Evolutionary conservation across 2,797 vertebrate genomes (phyloP).

Genomic region (Melanotaenia trifasciata): DNA sequence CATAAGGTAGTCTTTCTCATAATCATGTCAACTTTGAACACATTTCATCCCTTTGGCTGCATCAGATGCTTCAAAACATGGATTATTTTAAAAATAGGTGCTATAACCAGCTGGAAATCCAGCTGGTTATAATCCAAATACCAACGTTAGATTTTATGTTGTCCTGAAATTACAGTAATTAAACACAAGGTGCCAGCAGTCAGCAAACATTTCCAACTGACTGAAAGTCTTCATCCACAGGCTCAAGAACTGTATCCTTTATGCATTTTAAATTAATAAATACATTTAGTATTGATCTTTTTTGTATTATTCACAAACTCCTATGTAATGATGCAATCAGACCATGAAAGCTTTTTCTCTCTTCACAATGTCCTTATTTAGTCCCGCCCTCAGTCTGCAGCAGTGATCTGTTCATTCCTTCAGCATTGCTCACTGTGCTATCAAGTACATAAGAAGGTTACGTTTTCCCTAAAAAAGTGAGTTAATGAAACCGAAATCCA

Average conservation of each 20-base stretch:
- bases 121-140: neutral
- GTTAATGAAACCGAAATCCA: neutral
- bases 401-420: slow-evolving; percentile 46
- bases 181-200: neutral
- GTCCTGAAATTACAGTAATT: neutral
- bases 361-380: slow-evolving; percentile 53
- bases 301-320: slow-evolving; percentile 9
- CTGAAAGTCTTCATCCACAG: neutral
- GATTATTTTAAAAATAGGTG: too few relatives aligned
- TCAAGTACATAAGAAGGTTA: slow-evolving; percentile 2
- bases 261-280: neutral
- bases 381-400: slow-evolving; percentile 38
- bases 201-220: neutral
- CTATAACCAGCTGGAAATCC: neutral
- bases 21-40: neutral
- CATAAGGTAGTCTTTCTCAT: neutral
- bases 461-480: neutral
- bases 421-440: slow-evolving; percentile 31
- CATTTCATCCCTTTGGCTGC: too few relatives aligned
- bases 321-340: slow-evolving; percentile 2
- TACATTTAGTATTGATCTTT: neutral
- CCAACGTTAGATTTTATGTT: neutral
- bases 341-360: slow-evolving; percentile 23
- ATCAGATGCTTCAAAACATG: too few relatives aligned
- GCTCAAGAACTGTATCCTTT: neutral